Evolutionary conservation across 2,888 invertebrate genomes (phyloP), one percentile per base, ranked within the genome.

Genomic region (Hirtodrosophila histrioides): DNA sequence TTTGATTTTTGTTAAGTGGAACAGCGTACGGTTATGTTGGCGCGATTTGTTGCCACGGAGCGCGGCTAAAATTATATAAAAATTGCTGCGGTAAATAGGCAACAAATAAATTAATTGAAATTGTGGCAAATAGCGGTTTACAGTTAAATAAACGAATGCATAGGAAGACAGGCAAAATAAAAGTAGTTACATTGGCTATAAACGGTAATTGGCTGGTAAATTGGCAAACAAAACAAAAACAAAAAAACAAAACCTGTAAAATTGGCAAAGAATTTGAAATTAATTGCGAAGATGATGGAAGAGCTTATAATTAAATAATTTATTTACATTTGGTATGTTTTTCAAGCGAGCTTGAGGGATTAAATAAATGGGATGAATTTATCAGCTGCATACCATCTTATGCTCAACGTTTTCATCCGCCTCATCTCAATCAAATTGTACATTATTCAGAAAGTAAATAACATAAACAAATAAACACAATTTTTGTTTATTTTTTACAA

Each of bases 51-150:
- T 53, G 64, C 53, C 51, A 56, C 40, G 58, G 36, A 63, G 58
- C 66, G 57, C 40, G 48, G 67, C 74, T 80, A 49, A 75, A 67
- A 69, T 70, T 61, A 74, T 69, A 69, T 69, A 68, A 58, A 67
- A 77, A 79, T 75, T 69, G 68, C 72, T 66, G 68, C 69, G 87
- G 87, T 81, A 78, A 78, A 75, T 75, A 54, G 69, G 36, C 80
- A 75, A 53, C 68, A 69, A 83, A 80, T 86, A 73, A 78, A 85
- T 78, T 76, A 87, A 85, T 77, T 70, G 78, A 66, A 86, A 81
- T 78, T 81, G 70, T 75, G 87, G 82, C 85, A 70, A 69, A 75
- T 75, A 85, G 69, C 82, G 78, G 82, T 71, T 54, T 49, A 73
- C 58, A 69, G 84, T 71, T 65, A 69, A 54, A 23, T 69, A 66